Evolutionary conservation across 2,113 vertebrate species (phyloP), one percentile per base, ranked within the genome.

Genomic region (Oncorhynchus clarkii): DNA sequence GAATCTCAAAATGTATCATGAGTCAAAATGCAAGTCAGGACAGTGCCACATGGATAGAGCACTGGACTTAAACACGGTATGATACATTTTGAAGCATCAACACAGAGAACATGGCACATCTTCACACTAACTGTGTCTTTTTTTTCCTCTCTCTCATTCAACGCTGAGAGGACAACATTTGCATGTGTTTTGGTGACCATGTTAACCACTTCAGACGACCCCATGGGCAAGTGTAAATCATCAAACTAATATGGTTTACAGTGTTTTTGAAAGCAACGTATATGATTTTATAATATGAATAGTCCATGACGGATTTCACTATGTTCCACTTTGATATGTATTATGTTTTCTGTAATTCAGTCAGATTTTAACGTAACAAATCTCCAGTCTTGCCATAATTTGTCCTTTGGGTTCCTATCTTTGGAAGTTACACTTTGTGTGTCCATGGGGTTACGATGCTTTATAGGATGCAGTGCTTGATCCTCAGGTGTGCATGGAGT

Each of bases 371-470:
- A 2, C 67, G 9, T 6, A 20, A 68, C 18, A 34, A 39, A 14
- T 13, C 2, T 54, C 3, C n/a, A 8, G 27, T 45, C 24, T 54
- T 48, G 59, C 7, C 24, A 12, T 71, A 7, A 26, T 45, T 22
- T 49, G 11, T 70, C 8, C 49, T 51, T 70, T 66, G 34, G 20
- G 54, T 27, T 24, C n/a, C 11, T 49, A 66, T 72, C 75, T 67
- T 45, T 73, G 82, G 66, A 89, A 89, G 90, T 87, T 93, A 90
- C 92, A 93, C 90, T 92, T 92, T 86, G 86, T 82, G 82, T 80
- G 88, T 94, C 95, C 96, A 97, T 97, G 96, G 96, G 90, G 93
- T 94, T 86, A 86, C 85, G 96, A 97, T 97, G 96, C 97, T 94
- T 91, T 92, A 84, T 89, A 81, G 86, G 90, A 90, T 51, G 9